phyloP scores from a whole-genome alignment of 2,113 vertebrate species.

The Myotis davidii region DNA sequence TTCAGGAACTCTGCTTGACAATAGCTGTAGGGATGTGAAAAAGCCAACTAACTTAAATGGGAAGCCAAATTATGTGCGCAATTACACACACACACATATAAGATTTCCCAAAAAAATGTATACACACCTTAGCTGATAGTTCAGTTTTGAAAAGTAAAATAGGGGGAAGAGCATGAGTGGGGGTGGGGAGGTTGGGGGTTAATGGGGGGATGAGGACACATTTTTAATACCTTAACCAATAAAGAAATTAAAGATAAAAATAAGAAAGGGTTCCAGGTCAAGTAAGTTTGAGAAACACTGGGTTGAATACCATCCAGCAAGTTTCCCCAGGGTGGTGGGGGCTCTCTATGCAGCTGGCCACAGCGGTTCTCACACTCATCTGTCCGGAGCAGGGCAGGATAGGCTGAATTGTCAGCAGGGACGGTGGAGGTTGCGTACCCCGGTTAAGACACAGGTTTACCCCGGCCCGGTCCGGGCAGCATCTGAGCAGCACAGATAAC shows the following conservation, averaged over 20 bases:
- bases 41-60: background rate
- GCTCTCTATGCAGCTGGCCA: background rate
- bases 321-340: background rate
- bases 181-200: too few relatives aligned
- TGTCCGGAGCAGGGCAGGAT: fast-evolving
- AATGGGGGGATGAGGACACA: too few relatives aligned
- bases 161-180: too few relatives aligned
- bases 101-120: too few relatives aligned
- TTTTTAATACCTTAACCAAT: too few relatives aligned
- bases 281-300: background rate
- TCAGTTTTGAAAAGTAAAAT: too few relatives aligned
- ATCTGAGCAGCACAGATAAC: fast-evolving
- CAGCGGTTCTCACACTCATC: fast-evolving
- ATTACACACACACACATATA: too few relatives aligned
- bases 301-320: fast-evolving
- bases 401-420: fast-evolving
- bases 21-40: background rate
- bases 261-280: background rate
- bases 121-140: too few relatives aligned
- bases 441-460: fast-evolving
- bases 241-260: too few relatives aligned
- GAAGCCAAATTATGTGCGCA: background rate
- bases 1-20: background rate
- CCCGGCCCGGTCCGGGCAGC: fast-evolving
- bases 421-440: fast-evolving